Percentiles rank a stretch among this genome's conserved stretches.
Conservation (phyloP, 2,113 vertebrate species). For the Bujurquina vittata region DNA sequence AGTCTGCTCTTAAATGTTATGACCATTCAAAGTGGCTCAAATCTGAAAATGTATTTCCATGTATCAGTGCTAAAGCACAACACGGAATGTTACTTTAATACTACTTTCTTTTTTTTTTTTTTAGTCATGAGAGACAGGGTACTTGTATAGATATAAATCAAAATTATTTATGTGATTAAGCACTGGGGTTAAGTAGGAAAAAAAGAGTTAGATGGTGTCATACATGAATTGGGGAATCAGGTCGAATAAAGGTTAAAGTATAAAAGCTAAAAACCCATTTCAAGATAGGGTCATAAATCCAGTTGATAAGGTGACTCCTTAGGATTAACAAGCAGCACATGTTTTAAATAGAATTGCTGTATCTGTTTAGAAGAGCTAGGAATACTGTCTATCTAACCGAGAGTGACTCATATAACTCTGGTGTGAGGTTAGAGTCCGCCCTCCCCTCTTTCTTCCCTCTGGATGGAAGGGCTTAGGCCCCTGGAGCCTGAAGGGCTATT, state of each 20-base stretch:
- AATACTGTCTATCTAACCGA: slow-evolving; percentile 27
- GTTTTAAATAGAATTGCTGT: background rate
- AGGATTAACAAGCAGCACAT: background rate
- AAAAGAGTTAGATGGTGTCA: background rate
- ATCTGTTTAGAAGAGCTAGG: background rate
- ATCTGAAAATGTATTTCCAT: background rate
- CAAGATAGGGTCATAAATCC: background rate
- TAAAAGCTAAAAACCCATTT: background rate
- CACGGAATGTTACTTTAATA: background rate
- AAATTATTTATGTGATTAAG: background rate
- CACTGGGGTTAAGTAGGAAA: background rate
- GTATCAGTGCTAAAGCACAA: background rate
- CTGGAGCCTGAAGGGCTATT: slow-evolving; percentile 75
- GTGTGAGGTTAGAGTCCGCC: slow-evolving; percentile 22
- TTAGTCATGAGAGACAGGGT: background rate
- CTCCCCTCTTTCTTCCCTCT: slow-evolving; percentile 31
- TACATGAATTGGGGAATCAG: background rate
- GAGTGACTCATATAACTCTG: slow-evolving; percentile 33
- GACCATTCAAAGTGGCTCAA: background rate
- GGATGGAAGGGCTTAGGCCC: slow-evolving; percentile 66
- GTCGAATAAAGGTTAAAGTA: background rate
- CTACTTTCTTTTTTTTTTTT: too few species aligned
- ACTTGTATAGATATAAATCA: background rate
- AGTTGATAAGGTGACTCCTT: background rate
- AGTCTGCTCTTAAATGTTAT: background rate